Conservation (phyloP, 2,888 invertebrate genomes). For the Callyntrura sp. region DNA sequence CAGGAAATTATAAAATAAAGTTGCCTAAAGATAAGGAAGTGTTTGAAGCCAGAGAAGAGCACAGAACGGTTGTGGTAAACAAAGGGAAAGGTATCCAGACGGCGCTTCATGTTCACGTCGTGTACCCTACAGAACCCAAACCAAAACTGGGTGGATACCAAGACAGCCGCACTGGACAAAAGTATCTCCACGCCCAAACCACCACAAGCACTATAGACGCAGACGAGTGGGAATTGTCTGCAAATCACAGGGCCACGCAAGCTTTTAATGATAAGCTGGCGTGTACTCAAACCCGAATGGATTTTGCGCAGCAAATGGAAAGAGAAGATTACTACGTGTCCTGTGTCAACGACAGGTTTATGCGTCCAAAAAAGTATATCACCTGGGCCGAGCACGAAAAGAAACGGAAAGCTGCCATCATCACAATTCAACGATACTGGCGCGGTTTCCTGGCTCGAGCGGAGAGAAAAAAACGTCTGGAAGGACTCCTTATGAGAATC, state of each 20-base stretch:
- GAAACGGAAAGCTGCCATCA: constrained; percentile 72
- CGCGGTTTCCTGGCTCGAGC: constrained; percentile 81
- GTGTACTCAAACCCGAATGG: constrained; percentile 74
- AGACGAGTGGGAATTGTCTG: constrained; percentile 54
- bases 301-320: constrained; percentile 81
- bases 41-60: constrained; percentile 50
- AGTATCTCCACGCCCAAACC: constrained; percentile 91
- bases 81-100: constrained; percentile 85
- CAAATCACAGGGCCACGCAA: constrained; percentile 72
- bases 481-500: constrained; percentile 80
- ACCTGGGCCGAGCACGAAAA: constrained; percentile 68
- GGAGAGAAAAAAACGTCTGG: constrained; percentile 77
- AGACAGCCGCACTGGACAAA: constrained; percentile 89
- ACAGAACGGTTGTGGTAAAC: constrained; percentile 45
- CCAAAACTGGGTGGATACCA: constrained; percentile 93
- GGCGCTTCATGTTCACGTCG: constrained; percentile 88
- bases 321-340: constrained; percentile 78
- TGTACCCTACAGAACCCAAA: constrained; percentile 88
- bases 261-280: constrained; percentile 71
- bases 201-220: constrained; percentile 46
- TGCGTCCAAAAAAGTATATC: constrained; percentile 72
- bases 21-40: constrained; percentile 74
- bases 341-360: constrained; percentile 58
- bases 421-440: constrained; percentile 83
- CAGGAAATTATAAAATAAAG: constrained; percentile 69